Evolutionary conservation across 2,888 invertebrate genomes (phyloP).

Genomic region (Timandra comae): DNA sequence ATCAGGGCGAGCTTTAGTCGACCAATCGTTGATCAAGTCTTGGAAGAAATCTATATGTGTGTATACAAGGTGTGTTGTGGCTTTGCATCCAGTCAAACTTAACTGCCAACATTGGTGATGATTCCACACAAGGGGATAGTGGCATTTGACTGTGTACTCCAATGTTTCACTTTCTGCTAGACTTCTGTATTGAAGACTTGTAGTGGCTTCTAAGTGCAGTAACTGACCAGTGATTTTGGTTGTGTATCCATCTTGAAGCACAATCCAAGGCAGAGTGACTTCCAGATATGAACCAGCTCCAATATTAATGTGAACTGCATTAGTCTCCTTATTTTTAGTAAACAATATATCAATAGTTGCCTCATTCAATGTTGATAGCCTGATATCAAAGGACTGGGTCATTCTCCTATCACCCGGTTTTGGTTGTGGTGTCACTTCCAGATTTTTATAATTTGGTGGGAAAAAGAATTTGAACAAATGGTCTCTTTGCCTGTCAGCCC

Average conservation of each 20-base stretch:
- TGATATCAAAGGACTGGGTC: constrained; percentile 94
- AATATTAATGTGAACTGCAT: constrained; percentile 96
- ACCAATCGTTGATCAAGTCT: constrained; percentile 98
- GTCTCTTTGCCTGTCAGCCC: constrained; percentile 98
- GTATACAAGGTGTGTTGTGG: constrained; percentile 93
- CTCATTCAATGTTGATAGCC: constrained; percentile 92
- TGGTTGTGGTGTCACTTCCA: constrained; percentile 87
- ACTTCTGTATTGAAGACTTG: constrained; percentile 95
- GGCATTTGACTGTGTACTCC: constrained; percentile 91
- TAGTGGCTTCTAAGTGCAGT: constrained; percentile 95
- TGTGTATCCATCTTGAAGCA: constrained; percentile 89
- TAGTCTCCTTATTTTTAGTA: constrained; percentile 95
- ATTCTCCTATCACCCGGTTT: constrained; percentile 91
- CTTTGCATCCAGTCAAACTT: constrained; percentile 94
- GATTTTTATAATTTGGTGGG: constrained; percentile 89
- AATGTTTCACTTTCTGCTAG: constrained; percentile 96
- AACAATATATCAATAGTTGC: constrained; percentile 97
- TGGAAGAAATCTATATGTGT: constrained; percentile 97
- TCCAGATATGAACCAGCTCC: constrained; percentile 97
- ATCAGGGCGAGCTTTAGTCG: constrained; percentile 94
- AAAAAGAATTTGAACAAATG: constrained; percentile 97
- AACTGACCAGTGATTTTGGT: constrained; percentile 95
- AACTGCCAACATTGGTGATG: constrained; percentile 97
- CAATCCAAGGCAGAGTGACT: constrained; percentile 96
- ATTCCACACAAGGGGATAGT: constrained; percentile 97